Evolutionary conservation across 92 coral and sea anemone species (phyloP).

Genomic region (Micromussa lordhowensis): DNA sequence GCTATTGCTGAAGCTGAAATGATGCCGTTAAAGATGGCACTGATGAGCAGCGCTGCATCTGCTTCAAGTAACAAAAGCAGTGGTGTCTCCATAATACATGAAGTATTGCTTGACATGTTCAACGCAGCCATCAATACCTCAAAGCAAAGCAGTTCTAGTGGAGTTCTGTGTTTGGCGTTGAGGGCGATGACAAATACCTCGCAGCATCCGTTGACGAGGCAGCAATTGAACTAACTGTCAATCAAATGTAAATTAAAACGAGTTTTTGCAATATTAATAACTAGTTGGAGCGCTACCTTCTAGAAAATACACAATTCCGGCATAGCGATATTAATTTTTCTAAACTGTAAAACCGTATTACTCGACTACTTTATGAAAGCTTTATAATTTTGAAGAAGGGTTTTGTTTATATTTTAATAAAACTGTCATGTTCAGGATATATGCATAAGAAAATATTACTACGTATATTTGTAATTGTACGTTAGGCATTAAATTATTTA

Average conservation of each 20-base stretch:
- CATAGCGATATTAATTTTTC: too few relatives aligned
- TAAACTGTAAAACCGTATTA: too few relatives aligned
- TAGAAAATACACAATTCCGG: too few relatives aligned
- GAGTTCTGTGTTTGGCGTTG: not conserved
- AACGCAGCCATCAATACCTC: not conserved
- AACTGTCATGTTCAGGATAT: too few relatives aligned
- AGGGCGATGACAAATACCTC: not conserved
- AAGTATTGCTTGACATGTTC: not conserved
- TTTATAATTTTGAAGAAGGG: too few relatives aligned
- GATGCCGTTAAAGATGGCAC: not conserved
- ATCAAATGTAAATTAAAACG: not conserved
- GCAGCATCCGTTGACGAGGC: not conserved
- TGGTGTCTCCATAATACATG: not conserved
- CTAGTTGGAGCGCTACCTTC: not conserved
- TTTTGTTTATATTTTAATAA: too few relatives aligned
- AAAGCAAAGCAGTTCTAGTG: not conserved
- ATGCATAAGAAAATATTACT: too few relatives aligned
- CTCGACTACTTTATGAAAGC: too few relatives aligned
- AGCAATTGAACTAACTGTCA: not conserved
- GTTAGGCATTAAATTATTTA: too few relatives aligned
- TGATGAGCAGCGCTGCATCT: not conserved
- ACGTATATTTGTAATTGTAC: too few relatives aligned
- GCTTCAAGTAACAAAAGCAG: not conserved
- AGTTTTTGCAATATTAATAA: not conserved
- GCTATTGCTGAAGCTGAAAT: not conserved